These are phyloP conservation scores for Mnemiopsis leidyi DNA, from an alignment of 37 sponge, comb jelly and placozoan genomes.

Conservation along the genomic window DNA sequence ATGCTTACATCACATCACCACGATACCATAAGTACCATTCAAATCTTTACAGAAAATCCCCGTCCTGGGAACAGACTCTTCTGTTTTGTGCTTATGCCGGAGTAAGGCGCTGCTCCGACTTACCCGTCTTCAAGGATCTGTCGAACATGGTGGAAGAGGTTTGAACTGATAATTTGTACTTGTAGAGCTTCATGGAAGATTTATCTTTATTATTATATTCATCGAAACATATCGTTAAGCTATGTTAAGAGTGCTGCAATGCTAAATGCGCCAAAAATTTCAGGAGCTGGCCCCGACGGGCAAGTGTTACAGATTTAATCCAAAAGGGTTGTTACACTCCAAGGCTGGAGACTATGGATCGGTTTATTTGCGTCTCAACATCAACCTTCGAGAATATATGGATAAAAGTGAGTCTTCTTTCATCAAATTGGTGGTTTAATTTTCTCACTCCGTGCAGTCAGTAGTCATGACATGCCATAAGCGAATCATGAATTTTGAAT, in stretches of 20 bases:
- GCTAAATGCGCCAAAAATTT: too few species aligned
- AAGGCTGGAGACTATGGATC: slow-evolving; percentile 16
- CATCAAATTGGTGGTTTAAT: too few species aligned
- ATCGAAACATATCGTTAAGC: too few species aligned
- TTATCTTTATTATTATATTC: too few species aligned
- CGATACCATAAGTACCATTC: too few species aligned
- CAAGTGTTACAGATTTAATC: slow-evolving; percentile 17
- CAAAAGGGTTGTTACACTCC: not conserved
- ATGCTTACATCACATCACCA: too few species aligned
- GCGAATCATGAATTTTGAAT: too few species aligned
- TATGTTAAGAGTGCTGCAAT: too few species aligned
- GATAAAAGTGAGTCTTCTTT: slow-evolving; percentile 17
- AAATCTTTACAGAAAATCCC: not conserved
- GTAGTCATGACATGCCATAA: too few species aligned
- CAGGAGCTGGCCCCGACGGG: slow-evolving; percentile 2
- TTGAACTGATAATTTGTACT: too few species aligned
- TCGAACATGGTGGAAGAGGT: slow-evolving; percentile 33
- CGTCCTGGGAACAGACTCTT: slow-evolving; percentile 1
- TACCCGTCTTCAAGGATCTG: not conserved
- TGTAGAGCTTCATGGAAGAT: too few species aligned
- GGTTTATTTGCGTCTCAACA: not conserved
- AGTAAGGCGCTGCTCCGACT: not conserved
- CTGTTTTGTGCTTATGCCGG: slow-evolving; percentile 14
- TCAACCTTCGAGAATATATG: not conserved
- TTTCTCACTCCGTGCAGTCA: too few species aligned